These are phyloP conservation scores for Pristionchus pacificus DNA, from an alignment of 1,140 invertebrate species.

Conservation along the genomic window DNA sequence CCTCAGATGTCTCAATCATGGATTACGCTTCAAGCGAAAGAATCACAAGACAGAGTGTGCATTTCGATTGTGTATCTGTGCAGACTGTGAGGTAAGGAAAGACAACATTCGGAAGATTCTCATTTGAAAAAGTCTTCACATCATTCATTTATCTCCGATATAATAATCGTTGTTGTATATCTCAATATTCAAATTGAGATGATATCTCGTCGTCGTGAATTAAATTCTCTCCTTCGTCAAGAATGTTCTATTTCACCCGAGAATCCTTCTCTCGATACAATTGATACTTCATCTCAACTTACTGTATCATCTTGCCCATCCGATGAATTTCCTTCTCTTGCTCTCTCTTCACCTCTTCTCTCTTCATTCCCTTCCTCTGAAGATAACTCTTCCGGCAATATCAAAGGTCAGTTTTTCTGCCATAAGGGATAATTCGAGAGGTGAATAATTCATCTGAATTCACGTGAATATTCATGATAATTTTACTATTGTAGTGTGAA, in stretches of 20 bases:
- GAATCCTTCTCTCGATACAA: not conserved
- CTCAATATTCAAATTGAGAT: slow-evolving; percentile 1
- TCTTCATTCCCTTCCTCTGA: not conserved
- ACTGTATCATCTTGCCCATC: slow-evolving; percentile 1
- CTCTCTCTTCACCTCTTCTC: not conserved
- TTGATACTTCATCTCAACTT: not conserved
- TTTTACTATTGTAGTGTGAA: too few relatives aligned
- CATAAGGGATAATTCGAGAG: too few relatives aligned
- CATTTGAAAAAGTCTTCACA: slow-evolving; percentile 2
- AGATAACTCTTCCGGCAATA: too few relatives aligned
- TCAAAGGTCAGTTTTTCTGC: too few relatives aligned
- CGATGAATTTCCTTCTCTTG: not conserved
- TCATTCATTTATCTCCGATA: slow-evolving; percentile 4
- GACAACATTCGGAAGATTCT: not conserved
- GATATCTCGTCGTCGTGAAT: not conserved
- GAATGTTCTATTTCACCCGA: not conserved
- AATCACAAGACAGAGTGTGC: slow-evolving; percentile 83
- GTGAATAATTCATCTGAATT: too few relatives aligned
- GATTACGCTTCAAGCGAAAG: slow-evolving; percentile 73
- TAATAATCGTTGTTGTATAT: not conserved
- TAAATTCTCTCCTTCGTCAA: not conserved
- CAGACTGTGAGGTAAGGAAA: slow-evolving; percentile 70
- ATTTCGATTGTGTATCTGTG: slow-evolving; percentile 74
- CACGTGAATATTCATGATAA: too few relatives aligned
- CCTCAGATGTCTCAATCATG: slow-evolving; percentile 32